phyloP scores from a whole-genome alignment of 2,888 invertebrate genomes.

The Cyclophora punctaria region DNA sequence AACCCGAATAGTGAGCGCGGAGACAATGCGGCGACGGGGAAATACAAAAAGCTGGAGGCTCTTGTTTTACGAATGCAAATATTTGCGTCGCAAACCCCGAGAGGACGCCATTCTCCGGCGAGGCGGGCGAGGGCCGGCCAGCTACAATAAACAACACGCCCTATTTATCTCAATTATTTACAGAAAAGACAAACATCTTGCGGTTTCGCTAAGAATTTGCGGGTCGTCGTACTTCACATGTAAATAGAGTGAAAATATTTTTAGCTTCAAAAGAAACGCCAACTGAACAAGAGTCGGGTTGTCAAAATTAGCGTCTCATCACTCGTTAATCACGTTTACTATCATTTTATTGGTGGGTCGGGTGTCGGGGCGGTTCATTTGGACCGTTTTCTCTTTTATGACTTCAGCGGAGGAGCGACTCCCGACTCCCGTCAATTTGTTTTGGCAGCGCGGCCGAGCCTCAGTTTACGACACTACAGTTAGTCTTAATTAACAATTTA shows the following conservation, averaged over 20 bases:
- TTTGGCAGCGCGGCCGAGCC: constrained; percentile 1
- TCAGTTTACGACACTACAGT: constrained; percentile 6
- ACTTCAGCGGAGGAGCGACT: constrained; percentile 5
- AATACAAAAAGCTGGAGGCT: constrained; percentile 19
- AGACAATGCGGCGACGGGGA: constrained; percentile 21
- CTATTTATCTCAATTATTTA: no score
- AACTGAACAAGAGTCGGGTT: constrained; percentile 2
- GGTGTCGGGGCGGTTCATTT: constrained; percentile 14
- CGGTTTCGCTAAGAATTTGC: background rate
- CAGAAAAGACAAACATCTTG: background rate
- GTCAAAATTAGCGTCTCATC: constrained; percentile 12
- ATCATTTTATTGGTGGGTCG: constrained; percentile 14
- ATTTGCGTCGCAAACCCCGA: constrained; percentile 14
- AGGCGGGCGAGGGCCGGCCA: background rate
- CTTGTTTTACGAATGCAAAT: constrained; percentile 21
- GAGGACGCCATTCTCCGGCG: constrained; percentile 14
- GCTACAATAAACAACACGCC: no score
- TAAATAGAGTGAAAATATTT: background rate
- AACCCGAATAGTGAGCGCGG: constrained; percentile 15
- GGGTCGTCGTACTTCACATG: background rate
- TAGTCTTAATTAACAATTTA: no score
- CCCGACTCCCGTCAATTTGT: constrained; percentile 13
- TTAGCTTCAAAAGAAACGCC: background rate
- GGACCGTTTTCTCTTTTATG: constrained; percentile 16
- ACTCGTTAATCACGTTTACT: constrained; percentile 19